These are phyloP conservation scores for Rhinogobius similis DNA, from an alignment of 2,113 vertebrate species.

Conservation along the genomic window DNA sequence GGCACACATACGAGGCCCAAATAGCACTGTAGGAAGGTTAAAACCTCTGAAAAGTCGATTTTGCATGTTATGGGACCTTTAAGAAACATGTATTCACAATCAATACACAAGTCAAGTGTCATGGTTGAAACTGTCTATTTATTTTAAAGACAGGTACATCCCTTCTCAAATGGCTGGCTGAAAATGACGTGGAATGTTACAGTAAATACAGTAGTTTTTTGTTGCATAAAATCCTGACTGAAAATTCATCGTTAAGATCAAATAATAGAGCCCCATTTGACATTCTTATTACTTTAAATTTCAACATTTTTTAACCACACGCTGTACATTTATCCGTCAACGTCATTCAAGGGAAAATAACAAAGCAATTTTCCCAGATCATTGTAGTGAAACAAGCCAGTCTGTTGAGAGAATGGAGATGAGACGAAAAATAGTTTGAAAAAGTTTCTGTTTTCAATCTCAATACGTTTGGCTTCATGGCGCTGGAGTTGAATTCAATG, in stretches of 20 bases:
- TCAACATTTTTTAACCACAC: slow-evolving; percentile 87
- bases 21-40: too few species aligned
- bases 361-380: slow-evolving; percentile 72
- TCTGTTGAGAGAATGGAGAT: slow-evolving; percentile 66
- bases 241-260: slow-evolving; percentile 76
- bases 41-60: too few species aligned
- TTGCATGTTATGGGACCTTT: too few species aligned
- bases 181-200: slow-evolving; percentile 99
- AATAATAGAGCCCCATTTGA: slow-evolving; percentile 78
- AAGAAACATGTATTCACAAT: too few species aligned
- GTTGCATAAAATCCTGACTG: slow-evolving; percentile 95
- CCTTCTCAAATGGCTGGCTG: slow-evolving; percentile 88
- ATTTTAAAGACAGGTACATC: slow-evolving; percentile 92
- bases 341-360: slow-evolving; percentile 65
- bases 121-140: slow-evolving; percentile 95
- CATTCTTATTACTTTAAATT: slow-evolving; percentile 69
- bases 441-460: slow-evolving; percentile 30
- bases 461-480: slow-evolving; percentile 50
- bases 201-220: slow-evolving; percentile 79
- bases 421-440: too few species aligned
- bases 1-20: too few species aligned
- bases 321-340: slow-evolving; percentile 84
- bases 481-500: slow-evolving; percentile 51
- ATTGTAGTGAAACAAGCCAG: slow-evolving; percentile 78
- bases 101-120: slow-evolving; percentile 55